Base-by-base conservation (phyloP, 2,888 invertebrate species). In the Caenorhabditis sp. region DNA sequence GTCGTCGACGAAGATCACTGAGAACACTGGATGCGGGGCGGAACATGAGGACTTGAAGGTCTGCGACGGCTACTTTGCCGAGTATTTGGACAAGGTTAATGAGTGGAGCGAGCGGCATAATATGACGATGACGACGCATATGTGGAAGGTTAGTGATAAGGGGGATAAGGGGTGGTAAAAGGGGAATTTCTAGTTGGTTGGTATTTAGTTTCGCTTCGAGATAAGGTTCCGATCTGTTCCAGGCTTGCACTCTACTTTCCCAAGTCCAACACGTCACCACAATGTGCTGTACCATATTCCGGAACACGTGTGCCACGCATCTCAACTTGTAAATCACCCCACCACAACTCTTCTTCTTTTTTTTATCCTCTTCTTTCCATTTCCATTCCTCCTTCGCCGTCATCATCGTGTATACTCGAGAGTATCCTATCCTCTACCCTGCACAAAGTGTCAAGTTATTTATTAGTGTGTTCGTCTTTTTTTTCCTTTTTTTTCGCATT, bases 71-170 rank as follows among this genome's bases (percentile, higher is more conserved):
- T 88, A 88, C 68, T 88, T 88, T 53, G 68, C 58, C n/a, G 88
- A 88, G 26, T 88, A 88, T 60, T 61, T 88, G 26, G 79, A 72
- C 24, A 88, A 88, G 76, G 88, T 86, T 0, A 60, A 69, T 9
- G 84, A 85, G 26, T 88, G 88, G 88, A 83, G 85, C 9, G 65
- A 72, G 22, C 76, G 72, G 53, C 86, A 88, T 58, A 81, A 85
- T 22, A 82, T 82, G 78, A 84, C 84, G 0, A 56, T 85, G 2
- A 62, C 74, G 15, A 44, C 72, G 20, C 85, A 86, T 24, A 86
- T 86, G 86, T 86, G 84, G 83, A 87, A 86, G 82, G 87, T 87
- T 20, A 18, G 64, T n/a, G n/a, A n/a, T n/a, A n/a, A n/a, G n/a
- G n/a, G n/a, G n/a, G n/a, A n/a, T n/a, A n/a, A n/a, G n/a, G n/a